Percentiles rank a stretch among this genome's conserved stretches.
Evolutionary conservation across 2,888 invertebrate genomes (phyloP).

Genomic region (Oligia fasciuncula): DNA sequence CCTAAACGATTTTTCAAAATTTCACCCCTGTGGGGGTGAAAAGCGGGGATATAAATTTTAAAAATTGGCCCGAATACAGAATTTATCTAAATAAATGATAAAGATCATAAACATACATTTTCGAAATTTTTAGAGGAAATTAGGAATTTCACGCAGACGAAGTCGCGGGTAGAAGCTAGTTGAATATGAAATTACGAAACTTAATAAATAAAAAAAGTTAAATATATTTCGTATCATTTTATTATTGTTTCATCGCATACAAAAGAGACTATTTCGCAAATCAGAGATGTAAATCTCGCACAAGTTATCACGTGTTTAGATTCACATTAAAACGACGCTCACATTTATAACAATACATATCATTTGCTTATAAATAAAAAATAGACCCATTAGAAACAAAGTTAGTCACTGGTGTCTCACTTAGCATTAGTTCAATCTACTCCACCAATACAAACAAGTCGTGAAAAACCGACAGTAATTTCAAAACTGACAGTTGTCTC

Average conservation of each 20-base stretch:
- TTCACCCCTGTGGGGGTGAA: no score
- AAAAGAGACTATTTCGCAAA: constrained; percentile 77
- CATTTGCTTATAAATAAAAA: constrained; percentile 36
- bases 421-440: neutral
- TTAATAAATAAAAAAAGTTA: neutral
- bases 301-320: constrained; percentile 32
- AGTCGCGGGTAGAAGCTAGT: no score
- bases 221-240: constrained; percentile 61
- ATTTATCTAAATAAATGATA: no score
- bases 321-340: constrained; percentile 21
- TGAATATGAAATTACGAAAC: neutral
- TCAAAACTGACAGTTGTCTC: neutral
- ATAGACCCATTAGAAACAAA: constrained; percentile 39
- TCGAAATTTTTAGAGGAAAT: no score
- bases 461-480: neutral
- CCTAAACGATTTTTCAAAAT: no score
- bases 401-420: constrained; percentile 41
- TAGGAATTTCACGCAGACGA: no score
- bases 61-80: no score
- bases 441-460: neutral
- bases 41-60: no score
- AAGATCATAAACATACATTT: no score
- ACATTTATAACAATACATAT: constrained; percentile 48
- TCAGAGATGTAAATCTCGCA: constrained; percentile 61
- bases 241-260: constrained; percentile 76